A percentile compares a stretch with the other conserved stretches of the same genome.
These are phyloP conservation scores for Peromyscus polionotus DNA, from an alignment of 2,113 vertebrate species.

Conservation along the genomic window DNA sequence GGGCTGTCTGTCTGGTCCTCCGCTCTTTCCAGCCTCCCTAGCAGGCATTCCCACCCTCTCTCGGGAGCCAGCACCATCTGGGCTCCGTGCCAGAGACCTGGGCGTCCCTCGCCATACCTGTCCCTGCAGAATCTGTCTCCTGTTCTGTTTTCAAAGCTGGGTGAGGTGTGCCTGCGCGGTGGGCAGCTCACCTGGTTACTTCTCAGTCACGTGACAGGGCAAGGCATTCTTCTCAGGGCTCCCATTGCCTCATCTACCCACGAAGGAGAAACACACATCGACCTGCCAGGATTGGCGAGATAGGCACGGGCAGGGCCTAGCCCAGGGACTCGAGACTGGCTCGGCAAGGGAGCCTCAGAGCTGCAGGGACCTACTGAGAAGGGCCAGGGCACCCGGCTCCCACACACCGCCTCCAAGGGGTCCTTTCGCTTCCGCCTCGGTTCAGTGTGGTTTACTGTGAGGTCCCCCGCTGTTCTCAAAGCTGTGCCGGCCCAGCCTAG, in stretches of 20 bases:
- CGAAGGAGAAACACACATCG: background rate
- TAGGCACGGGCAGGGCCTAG: background rate
- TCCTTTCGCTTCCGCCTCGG: background rate
- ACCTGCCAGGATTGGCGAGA: background rate
- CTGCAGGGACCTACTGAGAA: background rate
- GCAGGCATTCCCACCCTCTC: background rate
- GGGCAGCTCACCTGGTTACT: background rate
- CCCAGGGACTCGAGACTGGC: background rate
- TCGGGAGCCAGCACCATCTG: background rate
- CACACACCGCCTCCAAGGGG: background rate
- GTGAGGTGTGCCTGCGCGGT: background rate
- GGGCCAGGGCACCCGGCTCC: background rate
- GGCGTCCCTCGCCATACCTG: background rate
- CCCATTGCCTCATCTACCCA: background rate
- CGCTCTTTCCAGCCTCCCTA: background rate
- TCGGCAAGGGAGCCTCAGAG: background rate
- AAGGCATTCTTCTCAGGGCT: background rate
- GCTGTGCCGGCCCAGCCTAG: background rate
- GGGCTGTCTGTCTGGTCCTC: background rate
- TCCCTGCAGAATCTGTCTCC: background rate
- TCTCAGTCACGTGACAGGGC: background rate
- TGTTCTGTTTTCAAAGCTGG: background rate
- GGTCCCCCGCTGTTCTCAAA: background rate
- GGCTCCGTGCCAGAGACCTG: background rate
- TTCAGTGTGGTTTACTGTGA: background rate